Evolutionary conservation across 2,888 invertebrate genomes (phyloP).

Genomic region (Strigamia maritima): DNA sequence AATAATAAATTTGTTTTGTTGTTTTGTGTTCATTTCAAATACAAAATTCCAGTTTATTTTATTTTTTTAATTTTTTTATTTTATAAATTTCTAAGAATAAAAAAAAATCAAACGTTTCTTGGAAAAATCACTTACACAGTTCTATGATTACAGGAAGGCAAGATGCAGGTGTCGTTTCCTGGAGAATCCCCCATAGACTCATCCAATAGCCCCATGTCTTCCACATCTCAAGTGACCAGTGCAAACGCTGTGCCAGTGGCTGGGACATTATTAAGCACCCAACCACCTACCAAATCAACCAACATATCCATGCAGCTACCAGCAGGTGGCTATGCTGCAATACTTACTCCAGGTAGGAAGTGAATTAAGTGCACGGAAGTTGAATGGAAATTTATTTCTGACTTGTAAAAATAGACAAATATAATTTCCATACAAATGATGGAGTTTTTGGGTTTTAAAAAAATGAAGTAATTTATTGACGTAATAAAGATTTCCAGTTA

Average conservation of each 20-base stretch:
- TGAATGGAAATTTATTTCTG: background rate
- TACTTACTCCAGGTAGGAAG: conserved; percentile 39
- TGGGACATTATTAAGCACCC: conserved; percentile 20
- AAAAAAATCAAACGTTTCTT: background rate
- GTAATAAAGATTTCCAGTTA: background rate
- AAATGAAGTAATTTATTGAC: background rate
- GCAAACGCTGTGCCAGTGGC: background rate
- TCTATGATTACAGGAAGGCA: background rate
- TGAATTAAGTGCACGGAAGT: conserved; percentile 2
- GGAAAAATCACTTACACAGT: background rate
- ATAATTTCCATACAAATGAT: background rate
- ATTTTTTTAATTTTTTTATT: background rate
- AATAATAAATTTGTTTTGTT: background rate
- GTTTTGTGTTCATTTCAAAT: background rate
- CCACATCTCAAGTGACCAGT: conserved; percentile 4
- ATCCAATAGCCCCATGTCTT: background rate
- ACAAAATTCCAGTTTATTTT: background rate
- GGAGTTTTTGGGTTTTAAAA: background rate
- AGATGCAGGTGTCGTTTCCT: background rate
- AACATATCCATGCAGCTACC: conserved; percentile 45
- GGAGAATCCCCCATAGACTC: background rate
- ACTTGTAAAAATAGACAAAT: background rate
- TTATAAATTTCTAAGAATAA: background rate
- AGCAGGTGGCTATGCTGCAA: conserved; percentile 41
- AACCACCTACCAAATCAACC: conserved; percentile 37